Evolutionary conservation across 2,888 invertebrate species (phyloP).

Genomic region (Cerastis rubricosa): DNA sequence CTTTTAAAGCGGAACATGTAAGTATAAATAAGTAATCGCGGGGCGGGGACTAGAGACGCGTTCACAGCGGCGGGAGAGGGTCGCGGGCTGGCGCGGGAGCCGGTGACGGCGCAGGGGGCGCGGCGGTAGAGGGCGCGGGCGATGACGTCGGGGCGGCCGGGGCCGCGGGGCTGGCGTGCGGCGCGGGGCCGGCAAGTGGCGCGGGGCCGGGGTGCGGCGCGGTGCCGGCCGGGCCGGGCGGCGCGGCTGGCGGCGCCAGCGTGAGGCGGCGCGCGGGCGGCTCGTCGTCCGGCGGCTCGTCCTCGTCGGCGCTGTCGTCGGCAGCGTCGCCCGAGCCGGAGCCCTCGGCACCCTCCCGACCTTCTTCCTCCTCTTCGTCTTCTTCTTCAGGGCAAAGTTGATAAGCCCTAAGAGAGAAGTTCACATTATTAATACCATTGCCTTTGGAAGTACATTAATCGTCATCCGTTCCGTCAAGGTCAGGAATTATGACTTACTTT

Average conservation of each 20-base stretch:
- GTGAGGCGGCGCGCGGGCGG: conserved; percentile 67
- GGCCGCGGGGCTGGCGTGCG: conserved; percentile 53
- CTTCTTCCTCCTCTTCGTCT: conserved; percentile 87
- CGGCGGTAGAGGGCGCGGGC: conserved; percentile 48
- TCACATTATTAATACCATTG: background rate
- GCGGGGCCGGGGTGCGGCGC: conserved; percentile 52
- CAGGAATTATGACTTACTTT: conserved; percentile 76
- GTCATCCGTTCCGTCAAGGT: background rate
- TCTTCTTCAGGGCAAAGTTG: conserved; percentile 88
- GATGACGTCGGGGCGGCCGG: conserved; percentile 52
- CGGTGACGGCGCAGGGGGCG: conserved; percentile 56
- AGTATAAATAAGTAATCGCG: conserved; percentile 75
- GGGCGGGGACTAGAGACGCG: conserved; percentile 69
- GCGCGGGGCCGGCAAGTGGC: conserved; percentile 32
- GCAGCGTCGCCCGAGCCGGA: conserved; percentile 78
- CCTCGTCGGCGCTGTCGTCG: conserved; percentile 77
- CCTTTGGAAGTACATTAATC: background rate
- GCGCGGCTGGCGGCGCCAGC: conserved; percentile 62
- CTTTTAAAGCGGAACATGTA: conserved; percentile 85
- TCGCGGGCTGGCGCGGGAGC: conserved; percentile 58
- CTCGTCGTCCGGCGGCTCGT: conserved; percentile 68
- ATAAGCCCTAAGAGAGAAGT: conserved; percentile 79
- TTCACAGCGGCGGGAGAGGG: conserved; percentile 70
- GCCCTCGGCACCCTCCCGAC: conserved; percentile 76
- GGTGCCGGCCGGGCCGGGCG: conserved; percentile 43